phyloP scores from a whole-genome alignment of 2,888 invertebrate genomes.

The Celastrina argiolus region DNA sequence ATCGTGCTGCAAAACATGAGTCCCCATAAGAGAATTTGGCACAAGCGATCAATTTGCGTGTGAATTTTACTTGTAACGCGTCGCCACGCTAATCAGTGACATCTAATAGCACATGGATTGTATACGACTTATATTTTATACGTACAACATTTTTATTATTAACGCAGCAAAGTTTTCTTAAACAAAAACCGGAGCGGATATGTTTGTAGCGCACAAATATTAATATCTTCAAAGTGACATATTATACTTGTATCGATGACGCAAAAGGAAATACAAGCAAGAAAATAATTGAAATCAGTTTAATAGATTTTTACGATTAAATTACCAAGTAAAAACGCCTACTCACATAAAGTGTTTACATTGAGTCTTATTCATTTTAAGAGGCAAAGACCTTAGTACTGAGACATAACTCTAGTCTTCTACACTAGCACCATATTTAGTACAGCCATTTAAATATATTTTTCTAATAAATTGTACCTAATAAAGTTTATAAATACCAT shows the following conservation, averaged over 20 bases:
- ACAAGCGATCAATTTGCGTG: not conserved
- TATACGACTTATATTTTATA: too few relatives aligned
- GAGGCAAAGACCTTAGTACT: too few relatives aligned
- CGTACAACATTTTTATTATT: too few relatives aligned
- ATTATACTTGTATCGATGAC: not conserved
- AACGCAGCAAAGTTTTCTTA: not conserved
- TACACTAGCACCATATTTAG: too few relatives aligned
- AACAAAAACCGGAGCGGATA: not conserved
- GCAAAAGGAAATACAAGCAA: not conserved
- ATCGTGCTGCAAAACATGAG: slow-evolving; percentile 27
- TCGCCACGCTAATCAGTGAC: too few relatives aligned
- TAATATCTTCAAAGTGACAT: not conserved
- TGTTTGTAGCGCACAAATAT: not conserved
- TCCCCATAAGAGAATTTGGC: not conserved
- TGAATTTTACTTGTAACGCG: not conserved
- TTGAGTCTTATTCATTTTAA: too few relatives aligned
- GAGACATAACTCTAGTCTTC: too few relatives aligned
- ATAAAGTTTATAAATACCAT: too few relatives aligned
- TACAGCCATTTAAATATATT: too few relatives aligned
- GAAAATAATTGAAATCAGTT: not conserved
- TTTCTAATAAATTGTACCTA: too few relatives aligned
- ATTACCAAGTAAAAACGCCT: too few relatives aligned
- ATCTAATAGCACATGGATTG: too few relatives aligned
- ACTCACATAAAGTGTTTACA: not conserved
- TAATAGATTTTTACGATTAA: not conserved